Conservation (phyloP, 2,797 vertebrate species). For the Melanotaenia trifasciata region DNA sequence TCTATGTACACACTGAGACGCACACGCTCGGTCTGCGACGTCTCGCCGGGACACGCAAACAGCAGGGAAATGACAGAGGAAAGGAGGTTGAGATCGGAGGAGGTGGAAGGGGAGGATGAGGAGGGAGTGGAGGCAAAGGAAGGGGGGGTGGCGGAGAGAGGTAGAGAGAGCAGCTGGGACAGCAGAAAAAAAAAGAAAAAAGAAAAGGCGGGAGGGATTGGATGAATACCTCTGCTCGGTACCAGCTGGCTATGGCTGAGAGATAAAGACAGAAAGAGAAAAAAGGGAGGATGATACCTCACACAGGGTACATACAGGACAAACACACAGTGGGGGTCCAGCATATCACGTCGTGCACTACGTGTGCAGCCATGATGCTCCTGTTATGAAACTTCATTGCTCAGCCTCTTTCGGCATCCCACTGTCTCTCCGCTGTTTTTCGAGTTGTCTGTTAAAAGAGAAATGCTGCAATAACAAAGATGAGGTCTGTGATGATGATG, state of each 20-base stretch:
- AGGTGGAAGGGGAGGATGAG: conserved; percentile 31
- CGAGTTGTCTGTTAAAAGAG: background rate
- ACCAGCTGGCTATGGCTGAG: conserved; percentile 60
- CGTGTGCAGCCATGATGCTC: conserved; percentile 46
- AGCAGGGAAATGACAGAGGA: conserved; percentile 67
- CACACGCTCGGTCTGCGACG: conserved; percentile 37
- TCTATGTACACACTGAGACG: conserved; percentile 35
- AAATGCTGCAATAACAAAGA: background rate
- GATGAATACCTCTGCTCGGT: conserved; percentile 70
- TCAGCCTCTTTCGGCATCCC: conserved; percentile 17
- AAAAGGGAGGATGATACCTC: conserved; percentile 45
- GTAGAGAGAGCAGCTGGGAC: conserved; percentile 67
- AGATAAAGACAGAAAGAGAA: conserved; percentile 41
- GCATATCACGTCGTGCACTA: conserved; percentile 14
- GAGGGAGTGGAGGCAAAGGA: conserved; percentile 5
- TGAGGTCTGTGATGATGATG: too few relatives aligned
- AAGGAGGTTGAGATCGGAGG: conserved; percentile 65
- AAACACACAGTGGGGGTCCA: conserved; percentile 31
- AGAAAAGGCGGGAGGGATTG: conserved; percentile 51
- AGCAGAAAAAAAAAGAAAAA: conserved; percentile 18
- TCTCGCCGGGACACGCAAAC: conserved; percentile 61
- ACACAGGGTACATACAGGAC: conserved; percentile 28
- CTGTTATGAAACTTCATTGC: conserved; percentile 52
- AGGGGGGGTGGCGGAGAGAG: conserved; percentile 46
- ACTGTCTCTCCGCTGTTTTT: background rate